Base-by-base conservation (phyloP, 2,888 invertebrate species). In the Limenitis camilla region DNA sequence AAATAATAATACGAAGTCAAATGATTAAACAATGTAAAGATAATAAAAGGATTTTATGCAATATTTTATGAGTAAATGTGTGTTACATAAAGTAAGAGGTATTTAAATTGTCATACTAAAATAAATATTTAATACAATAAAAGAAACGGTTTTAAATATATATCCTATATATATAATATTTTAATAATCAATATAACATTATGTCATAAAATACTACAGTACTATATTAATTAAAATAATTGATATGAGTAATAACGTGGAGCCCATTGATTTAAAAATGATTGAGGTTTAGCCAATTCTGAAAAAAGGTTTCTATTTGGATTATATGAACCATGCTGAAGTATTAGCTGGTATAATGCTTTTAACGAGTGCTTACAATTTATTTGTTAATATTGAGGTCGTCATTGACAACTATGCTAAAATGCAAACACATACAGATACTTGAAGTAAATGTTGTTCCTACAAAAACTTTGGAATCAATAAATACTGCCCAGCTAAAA, bases 401-500 rank as follows among this genome's bases (percentile, higher is more conserved):
- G 11, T 38, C 10, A 39, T 39, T 46, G 11, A 45, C 35, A 10
- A 36, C 28, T 11, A n/a, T n/a, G n/a, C n/a, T n/a, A n/a, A n/a
- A n/a, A n/a, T n/a, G n/a, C n/a, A n/a, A n/a, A 45, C 11, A 36
- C 35, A 9, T 35, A 45, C 30, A 45, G 8, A 45, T 9, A 36
- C 36, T 45, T 45, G 36, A 45, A 45, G 36, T 29, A 10, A 30
- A 30, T 45, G 35, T 36, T 5, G 10, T 36, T 45, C 1, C 19
- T 19, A 2, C 3, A 11, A 29, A 27, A 47, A 31, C 30, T 47
- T 33, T 40, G 31, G 39, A 29, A 28, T 45, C 29, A 29, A 31
- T 40, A 47, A 39, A 31, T 47, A 47, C 31, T 44, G 50, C 50
- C 27, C 29, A 51, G 50, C 50, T 45, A 39, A 33, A 28, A 51